These are phyloP conservation scores for rabbit (Oryctolagus cuniculus) DNA, from an alignment of 2,113 vertebrate genomes.

Conservation along the genomic window mOryCun1.1 NC_091441.1:116177001-116177500, in stretches of 20 bases:
- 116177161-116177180: not conserved
- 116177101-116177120: not conserved
- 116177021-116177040: not conserved
- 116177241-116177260: not conserved
- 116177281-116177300: conserved; percentile 2
- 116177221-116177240: not conserved
- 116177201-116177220: not conserved
- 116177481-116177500: not conserved
- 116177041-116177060: not conserved
- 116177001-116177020: conserved; percentile 20
- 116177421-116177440: not conserved
- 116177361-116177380: not conserved
- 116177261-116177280: not conserved
- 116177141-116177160: not conserved
- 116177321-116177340: not conserved
- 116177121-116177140: not conserved
- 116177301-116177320: not conserved
- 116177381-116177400: not conserved
- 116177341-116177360: conserved; percentile 18
- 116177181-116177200: not conserved
- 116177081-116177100: not conserved
- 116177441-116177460: not conserved
- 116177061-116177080: not conserved
- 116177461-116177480: not conserved
- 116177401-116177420: not conserved